Percentiles rank a stretch among this genome's conserved stretches.
These are phyloP conservation scores for Neodiprion lecontei DNA, from an alignment of 1,140 invertebrate genomes.

Conservation along the genomic window DNA sequence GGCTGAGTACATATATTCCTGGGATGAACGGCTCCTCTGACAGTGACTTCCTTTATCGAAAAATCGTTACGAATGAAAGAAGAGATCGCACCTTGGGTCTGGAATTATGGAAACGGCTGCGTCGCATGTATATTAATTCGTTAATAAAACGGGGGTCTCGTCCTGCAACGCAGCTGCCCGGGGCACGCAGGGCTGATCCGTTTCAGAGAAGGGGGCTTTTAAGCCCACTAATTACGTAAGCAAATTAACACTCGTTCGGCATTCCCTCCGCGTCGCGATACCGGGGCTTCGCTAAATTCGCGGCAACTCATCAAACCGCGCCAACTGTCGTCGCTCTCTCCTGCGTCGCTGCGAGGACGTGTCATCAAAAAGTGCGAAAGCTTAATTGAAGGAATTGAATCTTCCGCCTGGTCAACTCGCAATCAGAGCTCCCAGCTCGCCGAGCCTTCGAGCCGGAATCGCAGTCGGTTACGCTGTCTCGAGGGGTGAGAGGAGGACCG, in stretches of 20 bases:
- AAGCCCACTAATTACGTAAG: slow-evolving; percentile 1
- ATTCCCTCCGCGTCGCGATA: background rate
- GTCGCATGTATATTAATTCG: slow-evolving; percentile 2
- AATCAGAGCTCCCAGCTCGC: slow-evolving; percentile 41
- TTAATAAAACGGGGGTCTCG: background rate
- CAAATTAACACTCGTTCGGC: slow-evolving; percentile 2
- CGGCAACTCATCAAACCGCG: background rate
- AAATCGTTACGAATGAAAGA: too few species aligned
- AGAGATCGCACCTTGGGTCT: too few species aligned
- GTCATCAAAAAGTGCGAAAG: slow-evolving; percentile 61
- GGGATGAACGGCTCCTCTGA: too few species aligned
- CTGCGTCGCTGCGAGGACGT: slow-evolving; percentile 27
- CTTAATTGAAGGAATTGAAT: slow-evolving; percentile 59
- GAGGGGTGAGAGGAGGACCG: background rate
- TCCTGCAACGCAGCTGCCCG: too few species aligned
- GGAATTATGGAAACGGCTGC: background rate
- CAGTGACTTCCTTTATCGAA: too few species aligned
- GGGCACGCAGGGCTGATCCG: too few species aligned
- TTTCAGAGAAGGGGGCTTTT: background rate
- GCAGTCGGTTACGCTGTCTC: background rate
- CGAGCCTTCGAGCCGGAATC: background rate
- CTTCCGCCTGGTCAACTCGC: slow-evolving; percentile 46
- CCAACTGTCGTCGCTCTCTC: background rate
- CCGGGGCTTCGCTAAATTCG: too few species aligned
- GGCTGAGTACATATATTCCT: too few species aligned